A percentile compares a stretch with the other conserved stretches of the same genome.
These are phyloP conservation scores for Neoarius graeffei DNA, from an alignment of 2,113 vertebrate species.

Conservation along the genomic window DNA sequence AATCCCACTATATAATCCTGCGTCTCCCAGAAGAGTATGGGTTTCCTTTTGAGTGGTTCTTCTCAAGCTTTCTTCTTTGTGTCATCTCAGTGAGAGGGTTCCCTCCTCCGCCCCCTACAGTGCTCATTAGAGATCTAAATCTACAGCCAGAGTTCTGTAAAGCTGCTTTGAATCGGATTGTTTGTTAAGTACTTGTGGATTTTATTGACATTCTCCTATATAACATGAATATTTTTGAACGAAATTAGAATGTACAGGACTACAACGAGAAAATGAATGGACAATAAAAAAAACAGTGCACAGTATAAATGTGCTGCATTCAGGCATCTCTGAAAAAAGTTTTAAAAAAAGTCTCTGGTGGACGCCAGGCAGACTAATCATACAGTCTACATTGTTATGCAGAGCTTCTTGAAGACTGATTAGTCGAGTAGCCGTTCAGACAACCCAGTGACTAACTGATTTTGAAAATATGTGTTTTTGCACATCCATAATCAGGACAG, in stretches of 20 bases:
- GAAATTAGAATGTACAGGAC: background rate
- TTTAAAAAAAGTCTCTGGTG: background rate
- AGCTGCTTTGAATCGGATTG: background rate
- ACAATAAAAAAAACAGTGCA: background rate
- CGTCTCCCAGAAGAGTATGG: background rate
- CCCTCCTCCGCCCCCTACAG: background rate
- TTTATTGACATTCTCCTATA: background rate
- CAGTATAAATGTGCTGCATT: background rate
- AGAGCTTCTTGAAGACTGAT: background rate
- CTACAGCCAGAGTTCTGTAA: background rate
- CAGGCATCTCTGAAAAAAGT: background rate
- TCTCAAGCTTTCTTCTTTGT: background rate
- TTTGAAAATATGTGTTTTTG: background rate
- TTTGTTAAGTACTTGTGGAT: background rate
- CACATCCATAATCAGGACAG: conserved; percentile 27
- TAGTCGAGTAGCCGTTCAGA: conserved; percentile 2
- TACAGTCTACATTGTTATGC: background rate
- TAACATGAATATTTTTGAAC: no score
- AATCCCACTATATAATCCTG: background rate
- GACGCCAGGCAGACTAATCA: background rate
- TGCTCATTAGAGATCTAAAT: background rate
- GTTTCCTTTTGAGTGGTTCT: background rate
- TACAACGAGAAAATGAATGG: background rate
- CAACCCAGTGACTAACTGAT: background rate
- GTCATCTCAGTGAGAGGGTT: background rate